These are phyloP conservation scores for Nymphalis urticae DNA, from an alignment of 2,888 invertebrate genomes.

Conservation along the genomic window DNA sequence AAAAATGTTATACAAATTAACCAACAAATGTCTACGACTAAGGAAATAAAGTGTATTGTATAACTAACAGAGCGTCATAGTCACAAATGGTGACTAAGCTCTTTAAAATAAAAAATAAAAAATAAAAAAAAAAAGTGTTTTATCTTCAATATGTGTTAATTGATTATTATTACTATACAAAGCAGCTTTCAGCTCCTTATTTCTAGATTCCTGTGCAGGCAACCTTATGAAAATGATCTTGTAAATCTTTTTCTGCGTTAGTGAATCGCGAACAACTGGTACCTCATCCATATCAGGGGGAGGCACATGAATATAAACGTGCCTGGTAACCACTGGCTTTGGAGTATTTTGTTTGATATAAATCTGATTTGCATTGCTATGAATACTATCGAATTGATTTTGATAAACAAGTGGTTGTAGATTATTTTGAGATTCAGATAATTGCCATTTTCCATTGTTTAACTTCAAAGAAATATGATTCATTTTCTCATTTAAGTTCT, in stretches of 20 bases:
- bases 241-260: conserved; percentile 84
- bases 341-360: conserved; percentile 8
- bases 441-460: not conserved
- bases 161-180: not conserved
- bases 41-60: too few species aligned
- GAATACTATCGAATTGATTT: too few species aligned
- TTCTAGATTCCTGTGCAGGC: conserved; percentile 82
- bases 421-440: not conserved
- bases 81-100: too few species aligned
- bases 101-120: too few species aligned
- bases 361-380: not conserved
- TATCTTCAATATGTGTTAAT: conserved; percentile 71
- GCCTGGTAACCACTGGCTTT: conserved; percentile 82
- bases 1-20: too few species aligned
- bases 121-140: too few species aligned
- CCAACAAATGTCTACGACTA: too few species aligned
- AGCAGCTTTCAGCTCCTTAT: conserved; percentile 63
- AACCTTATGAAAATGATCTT: conserved; percentile 90
- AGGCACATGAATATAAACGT: conserved; percentile 88
- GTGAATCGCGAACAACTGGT: conserved; percentile 72
- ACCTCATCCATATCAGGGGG: conserved; percentile 85
- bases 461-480: not conserved
- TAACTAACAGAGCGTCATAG: too few species aligned
- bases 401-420: too few species aligned
- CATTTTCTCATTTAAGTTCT: not conserved